These are phyloP conservation scores for Oenanthe oenanthe DNA, from an alignment of 2,113 vertebrate species.

Conservation along the genomic window DNA sequence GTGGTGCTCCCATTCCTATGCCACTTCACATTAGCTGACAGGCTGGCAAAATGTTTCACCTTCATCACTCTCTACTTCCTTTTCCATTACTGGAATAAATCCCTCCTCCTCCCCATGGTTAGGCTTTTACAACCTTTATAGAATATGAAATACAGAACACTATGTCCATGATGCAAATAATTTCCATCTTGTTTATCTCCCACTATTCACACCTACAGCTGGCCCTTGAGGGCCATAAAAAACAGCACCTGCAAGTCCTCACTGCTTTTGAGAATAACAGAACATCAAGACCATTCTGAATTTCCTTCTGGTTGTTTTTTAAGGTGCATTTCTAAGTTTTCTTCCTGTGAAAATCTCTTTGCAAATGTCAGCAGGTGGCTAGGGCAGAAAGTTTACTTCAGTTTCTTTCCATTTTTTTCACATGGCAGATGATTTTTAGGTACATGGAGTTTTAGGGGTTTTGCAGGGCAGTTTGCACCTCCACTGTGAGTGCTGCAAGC, in stretches of 20 bases:
- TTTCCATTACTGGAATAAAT: neutral
- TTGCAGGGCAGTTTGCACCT: neutral
- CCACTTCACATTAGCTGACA: neutral
- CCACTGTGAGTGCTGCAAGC: neutral
- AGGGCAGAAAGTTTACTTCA: neutral
- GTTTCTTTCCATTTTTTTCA: neutral
- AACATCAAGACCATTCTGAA: neutral
- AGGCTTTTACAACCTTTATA: neutral
- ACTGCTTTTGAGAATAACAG: neutral
- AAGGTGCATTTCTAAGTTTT: neutral
- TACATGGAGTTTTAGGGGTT: neutral
- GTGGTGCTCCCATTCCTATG: neutral
- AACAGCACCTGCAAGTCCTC: neutral
- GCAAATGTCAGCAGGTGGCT: neutral
- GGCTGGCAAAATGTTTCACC: neutral
- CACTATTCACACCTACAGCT: neutral
- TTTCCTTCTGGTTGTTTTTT: neutral
- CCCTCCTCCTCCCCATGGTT: neutral
- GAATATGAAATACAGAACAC: neutral
- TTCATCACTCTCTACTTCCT: neutral
- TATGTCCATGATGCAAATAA: neutral
- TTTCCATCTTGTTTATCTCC: neutral
- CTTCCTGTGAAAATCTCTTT: neutral
- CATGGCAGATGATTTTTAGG: neutral
- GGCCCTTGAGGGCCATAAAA: neutral